Evolutionary conservation across 2,113 vertebrate genomes (phyloP).

Genomic region (Malurus melanocephalus): DNA sequence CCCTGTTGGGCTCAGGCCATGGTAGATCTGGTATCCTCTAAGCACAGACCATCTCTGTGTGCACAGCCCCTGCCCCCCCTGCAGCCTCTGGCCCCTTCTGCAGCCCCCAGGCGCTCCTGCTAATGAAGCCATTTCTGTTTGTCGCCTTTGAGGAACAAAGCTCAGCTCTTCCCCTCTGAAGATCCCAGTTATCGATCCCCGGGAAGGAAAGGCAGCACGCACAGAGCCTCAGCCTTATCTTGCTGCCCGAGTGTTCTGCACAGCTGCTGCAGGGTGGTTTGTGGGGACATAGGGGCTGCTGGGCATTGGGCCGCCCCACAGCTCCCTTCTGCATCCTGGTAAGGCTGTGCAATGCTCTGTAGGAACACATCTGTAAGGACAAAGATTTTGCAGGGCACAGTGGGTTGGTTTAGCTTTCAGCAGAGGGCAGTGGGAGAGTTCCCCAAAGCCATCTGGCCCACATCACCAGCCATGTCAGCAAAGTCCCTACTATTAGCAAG

Average conservation of each 20-base stretch:
- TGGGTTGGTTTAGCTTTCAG: neutral
- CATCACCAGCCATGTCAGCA: neutral
- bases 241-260: neutral
- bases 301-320: neutral
- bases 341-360: neutral
- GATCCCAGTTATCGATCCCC: conserved; percentile 6
- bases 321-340: neutral
- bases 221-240: neutral
- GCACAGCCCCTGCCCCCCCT: neutral
- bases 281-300: accelerated
- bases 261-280: neutral
- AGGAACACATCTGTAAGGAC: neutral
- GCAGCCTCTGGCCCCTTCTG: neutral
- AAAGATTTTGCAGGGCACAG: accelerated
- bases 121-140: conserved; percentile 43
- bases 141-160: conserved; percentile 52
- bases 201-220: neutral
- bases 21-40: neutral
- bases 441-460: neutral
- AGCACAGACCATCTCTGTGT: neutral
- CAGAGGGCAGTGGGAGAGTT: neutral
- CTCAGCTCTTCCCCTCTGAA: conserved; percentile 15
- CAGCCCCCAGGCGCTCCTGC: neutral
- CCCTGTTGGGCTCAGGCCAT: accelerated
- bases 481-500: neutral